A percentile compares a stretch with the other conserved stretches of the same genome.
Conservation (phyloP, 1,140 invertebrate genomes). For the Drosophila nikananu region DNA sequence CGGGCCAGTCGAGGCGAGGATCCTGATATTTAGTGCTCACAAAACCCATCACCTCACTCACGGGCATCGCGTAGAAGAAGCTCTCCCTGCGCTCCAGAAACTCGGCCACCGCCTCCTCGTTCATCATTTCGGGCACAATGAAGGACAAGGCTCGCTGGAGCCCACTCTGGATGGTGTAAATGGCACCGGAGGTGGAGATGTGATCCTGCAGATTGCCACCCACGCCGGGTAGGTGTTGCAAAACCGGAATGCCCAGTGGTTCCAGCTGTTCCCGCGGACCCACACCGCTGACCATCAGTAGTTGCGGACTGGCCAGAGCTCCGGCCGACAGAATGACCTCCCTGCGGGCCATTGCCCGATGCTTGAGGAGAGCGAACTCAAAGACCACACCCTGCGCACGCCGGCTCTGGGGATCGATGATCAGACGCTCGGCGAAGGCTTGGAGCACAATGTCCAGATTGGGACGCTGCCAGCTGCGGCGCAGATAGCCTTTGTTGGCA, state of each 20-base stretch:
- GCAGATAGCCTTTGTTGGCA: constrained; percentile 92
- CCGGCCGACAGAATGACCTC: constrained; percentile 92
- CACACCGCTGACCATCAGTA: constrained; percentile 92
- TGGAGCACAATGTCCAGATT: constrained; percentile 91
- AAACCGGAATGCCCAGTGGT: constrained; percentile 86
- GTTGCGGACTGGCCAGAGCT: constrained; percentile 90
- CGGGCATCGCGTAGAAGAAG: constrained; percentile 89
- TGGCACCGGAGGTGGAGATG: constrained; percentile 88
- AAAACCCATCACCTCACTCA: constrained; percentile 91
- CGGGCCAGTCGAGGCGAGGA: constrained; percentile 89
- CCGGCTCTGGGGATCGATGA: constrained; percentile 87
- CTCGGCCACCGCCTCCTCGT: constrained; percentile 86
- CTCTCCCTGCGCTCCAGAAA: constrained; percentile 88
- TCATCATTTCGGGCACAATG: constrained; percentile 87
- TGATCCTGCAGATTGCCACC: constrained; percentile 93
- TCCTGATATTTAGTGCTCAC: constrained; percentile 91
- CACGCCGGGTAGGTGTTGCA: constrained; percentile 89
- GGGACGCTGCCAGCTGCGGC: constrained; percentile 88
- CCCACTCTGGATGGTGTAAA: constrained; percentile 87
- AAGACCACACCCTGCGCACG: constrained; percentile 89
- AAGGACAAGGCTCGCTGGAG: constrained; percentile 86
- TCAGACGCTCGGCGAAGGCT: constrained; percentile 88
- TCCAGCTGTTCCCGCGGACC: constrained; percentile 88
- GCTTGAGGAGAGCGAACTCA: constrained; percentile 85
- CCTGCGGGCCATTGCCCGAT: constrained; percentile 86